Evolutionary conservation across 35 echinoderm and acorn worm species (phyloP).

Genomic region (Acanthaster planci): DNA sequence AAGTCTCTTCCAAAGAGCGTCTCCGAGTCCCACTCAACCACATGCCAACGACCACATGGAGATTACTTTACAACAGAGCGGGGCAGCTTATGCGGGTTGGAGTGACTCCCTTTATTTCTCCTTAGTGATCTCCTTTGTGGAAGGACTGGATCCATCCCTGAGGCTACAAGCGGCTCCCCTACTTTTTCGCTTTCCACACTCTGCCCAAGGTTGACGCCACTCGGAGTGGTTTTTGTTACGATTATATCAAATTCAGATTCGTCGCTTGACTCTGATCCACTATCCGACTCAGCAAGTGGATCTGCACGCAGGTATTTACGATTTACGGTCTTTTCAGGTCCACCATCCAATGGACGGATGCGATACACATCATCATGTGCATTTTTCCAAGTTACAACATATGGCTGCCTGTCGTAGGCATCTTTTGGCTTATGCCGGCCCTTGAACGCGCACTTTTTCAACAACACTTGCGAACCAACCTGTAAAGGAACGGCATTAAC

Average conservation of each 20-base stretch:
- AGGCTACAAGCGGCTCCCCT: not conserved
- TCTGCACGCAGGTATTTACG: not conserved
- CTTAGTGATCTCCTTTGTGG: not conserved
- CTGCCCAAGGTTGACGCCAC: not conserved
- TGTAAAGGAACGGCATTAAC: not conserved
- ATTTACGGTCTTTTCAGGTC: not conserved
- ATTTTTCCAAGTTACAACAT: not conserved
- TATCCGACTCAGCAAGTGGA: not conserved
- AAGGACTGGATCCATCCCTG: not conserved
- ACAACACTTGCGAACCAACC: constrained; percentile 13
- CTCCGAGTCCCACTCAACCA: not conserved
- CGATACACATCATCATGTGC: not conserved
- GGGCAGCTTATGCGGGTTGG: not conserved
- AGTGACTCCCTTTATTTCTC: not conserved
- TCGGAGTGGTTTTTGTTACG: not conserved
- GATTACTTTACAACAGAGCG: not conserved
- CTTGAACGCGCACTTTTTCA: constrained; percentile 4
- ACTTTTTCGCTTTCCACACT: not conserved
- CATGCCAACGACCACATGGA: too few species aligned
- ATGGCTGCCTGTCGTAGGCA: not conserved
- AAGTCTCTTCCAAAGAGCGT: not conserved
- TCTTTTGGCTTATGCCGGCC: constrained; percentile 16
- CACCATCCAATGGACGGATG: not conserved
- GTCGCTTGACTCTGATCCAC: not conserved
- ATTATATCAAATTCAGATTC: not conserved